Percentiles rank a stretch among this genome's conserved stretches.
Conservation (phyloP, 2,113 vertebrate genomes). For the Nyctibius bracteatus region DNA sequence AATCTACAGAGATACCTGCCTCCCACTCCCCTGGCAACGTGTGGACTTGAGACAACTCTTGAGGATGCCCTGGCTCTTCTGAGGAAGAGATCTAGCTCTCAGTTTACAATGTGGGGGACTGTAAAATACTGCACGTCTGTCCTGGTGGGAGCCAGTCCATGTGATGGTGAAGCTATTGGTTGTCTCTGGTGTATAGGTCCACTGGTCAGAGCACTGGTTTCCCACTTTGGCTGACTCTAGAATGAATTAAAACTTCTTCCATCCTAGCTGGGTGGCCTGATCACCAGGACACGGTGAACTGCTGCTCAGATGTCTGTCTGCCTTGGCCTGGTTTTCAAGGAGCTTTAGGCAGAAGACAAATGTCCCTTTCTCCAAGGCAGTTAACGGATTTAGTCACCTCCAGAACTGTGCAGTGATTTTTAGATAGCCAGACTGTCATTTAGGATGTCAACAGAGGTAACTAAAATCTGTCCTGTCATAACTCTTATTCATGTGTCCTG, state of each 20-base stretch:
- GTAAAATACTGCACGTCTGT: rapidly evolving
- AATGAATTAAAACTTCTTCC: neutral
- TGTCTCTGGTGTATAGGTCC: neutral
- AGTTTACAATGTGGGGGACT: neutral
- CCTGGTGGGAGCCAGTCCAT: neutral
- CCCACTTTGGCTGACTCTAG: neutral
- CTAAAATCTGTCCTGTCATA: neutral
- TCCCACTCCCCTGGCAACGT: neutral
- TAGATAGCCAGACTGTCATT: neutral
- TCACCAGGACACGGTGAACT: neutral
- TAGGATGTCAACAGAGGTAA: neutral
- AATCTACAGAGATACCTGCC: neutral
- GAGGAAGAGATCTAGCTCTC: neutral
- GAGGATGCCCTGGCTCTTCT: neutral
- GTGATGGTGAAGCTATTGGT: neutral
- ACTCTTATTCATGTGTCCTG: neutral
- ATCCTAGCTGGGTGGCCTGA: neutral
- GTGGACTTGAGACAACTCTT: neutral
- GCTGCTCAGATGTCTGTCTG: neutral
- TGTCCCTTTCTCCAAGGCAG: neutral
- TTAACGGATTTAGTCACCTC: neutral
- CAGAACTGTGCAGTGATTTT: neutral
- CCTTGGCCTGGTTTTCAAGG: neutral
- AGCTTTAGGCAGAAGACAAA: neutral
- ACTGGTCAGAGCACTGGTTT: neutral